Base-by-base conservation (phyloP, 2,888 invertebrate species). In the Heliconius erato region DNA sequence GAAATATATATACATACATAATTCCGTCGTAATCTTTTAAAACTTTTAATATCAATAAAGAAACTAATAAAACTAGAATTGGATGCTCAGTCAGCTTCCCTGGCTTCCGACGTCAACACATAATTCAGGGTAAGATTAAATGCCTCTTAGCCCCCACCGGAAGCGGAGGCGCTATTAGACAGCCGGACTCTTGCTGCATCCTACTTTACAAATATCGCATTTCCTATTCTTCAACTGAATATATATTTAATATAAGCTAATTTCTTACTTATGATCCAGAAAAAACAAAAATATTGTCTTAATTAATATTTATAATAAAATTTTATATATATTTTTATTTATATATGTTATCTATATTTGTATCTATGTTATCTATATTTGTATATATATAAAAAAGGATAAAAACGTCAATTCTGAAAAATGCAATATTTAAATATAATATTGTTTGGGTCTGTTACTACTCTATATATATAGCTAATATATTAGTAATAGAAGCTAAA, bases 71-170 rank as follows among this genome's bases (percentile, higher is more conserved):
- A 94, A 93, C 89, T 90, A 88, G 90, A 93, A 94, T 94, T 91
- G 92, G 89, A 90, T 91, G 92, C 90, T 91, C 90, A 91, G 91
- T 92, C 90, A 91, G 90, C 93, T 95, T 94, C 92, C 94, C 93
- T 94, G 92, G 91, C 89, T 89, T 90, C 93, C 91, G 92, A 91
- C 93, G 92, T 93, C 93, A 92, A 92, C 94, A 94, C 95, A 95
- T 95, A 95, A 95, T 93, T 95, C 93, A 94, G 88, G 89, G 88
- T 88, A 92, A 94, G 94, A 95, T 95, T 95, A 94, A 95, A 95
- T 94, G 94, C 94, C 93, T 91, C 92, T 93, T 92, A 92, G 92
- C 91, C 90, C 92, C 91, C 88, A 88, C 91, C 91, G 95, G 94
- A 95, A 93, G 91, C 90, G 90, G 91, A 89, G 85, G 90, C 91